phyloP scores from a whole-genome alignment of 2,113 vertebrate species.

The Takifugu flavidus region DNA sequence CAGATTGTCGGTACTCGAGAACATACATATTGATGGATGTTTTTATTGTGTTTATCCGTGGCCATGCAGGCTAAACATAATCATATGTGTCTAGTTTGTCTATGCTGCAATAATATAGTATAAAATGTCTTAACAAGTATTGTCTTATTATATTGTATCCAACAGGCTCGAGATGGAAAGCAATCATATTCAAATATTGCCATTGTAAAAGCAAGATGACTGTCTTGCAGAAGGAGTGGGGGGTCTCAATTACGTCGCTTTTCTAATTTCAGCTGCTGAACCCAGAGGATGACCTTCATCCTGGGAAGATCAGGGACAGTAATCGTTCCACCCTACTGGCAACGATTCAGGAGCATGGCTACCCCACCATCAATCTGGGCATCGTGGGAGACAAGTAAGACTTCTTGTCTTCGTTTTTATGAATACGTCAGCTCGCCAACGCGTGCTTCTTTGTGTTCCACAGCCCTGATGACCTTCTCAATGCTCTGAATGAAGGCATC shows the following conservation, averaged over 20 bases:
- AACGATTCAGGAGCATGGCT: constrained; percentile 98
- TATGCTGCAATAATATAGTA: too few relatives aligned
- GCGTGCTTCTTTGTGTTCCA: constrained; percentile 38
- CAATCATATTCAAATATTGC: too few relatives aligned
- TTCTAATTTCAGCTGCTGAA: constrained; percentile 83
- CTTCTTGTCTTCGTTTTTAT: background rate
- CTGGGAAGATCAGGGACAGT: constrained; percentile 97
- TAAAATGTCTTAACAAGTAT: too few relatives aligned
- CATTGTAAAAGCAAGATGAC: too few relatives aligned
- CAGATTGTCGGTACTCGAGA: background rate
- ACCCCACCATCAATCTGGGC: constrained; percentile 98
- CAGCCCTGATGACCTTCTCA: constrained; percentile 99
- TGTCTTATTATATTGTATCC: too few relatives aligned
- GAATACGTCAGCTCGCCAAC: background rate
- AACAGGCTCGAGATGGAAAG: too few relatives aligned
- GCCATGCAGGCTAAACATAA: too few relatives aligned
- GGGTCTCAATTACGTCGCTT: background rate
- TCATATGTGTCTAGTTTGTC: too few relatives aligned
- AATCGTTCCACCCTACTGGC: constrained; percentile 95
- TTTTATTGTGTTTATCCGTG: background rate
- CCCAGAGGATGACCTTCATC: constrained; percentile 96
- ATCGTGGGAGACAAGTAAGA: constrained; percentile 98
- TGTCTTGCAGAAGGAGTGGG: too few relatives aligned
- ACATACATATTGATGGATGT: too few relatives aligned
- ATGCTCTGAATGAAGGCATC: constrained; percentile 98